Base-by-base conservation (phyloP, 2,888 invertebrate genomes). In the Caenorhabditis auriculariae region DNA sequence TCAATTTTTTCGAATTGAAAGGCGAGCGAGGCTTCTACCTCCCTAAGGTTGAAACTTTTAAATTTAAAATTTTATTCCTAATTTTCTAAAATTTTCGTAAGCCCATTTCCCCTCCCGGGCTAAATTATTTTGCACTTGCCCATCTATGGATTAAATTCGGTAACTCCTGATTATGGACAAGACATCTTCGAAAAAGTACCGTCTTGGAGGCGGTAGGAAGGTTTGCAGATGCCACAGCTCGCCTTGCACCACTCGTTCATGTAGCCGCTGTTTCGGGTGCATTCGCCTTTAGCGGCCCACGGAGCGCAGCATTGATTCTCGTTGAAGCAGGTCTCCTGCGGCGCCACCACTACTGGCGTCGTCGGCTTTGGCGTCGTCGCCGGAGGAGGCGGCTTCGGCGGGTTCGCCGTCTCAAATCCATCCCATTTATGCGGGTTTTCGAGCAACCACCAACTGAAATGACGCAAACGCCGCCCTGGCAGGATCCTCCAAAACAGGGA, bases 231-330 rank as follows among this genome's bases (percentile, higher is more conserved):
- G 17, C 55, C 45, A 60, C 77, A 77, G 0, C 72, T 70, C 3
- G 77, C 76, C 29, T 74, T 75, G 50, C 76, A 77, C 63, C 61
- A 66, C 1, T 63, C 63, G 27, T 60, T 59, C 67, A 67, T 70
- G 38, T 67, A 70, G 19, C 65, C 63, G 7, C 66, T 66, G 48
- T 77, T 77, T 43, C 59, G 49, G 9, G 54, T 45, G 52, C 77
- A 77, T 50, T 77, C 76, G 26, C 77, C 75, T 19, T 55, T 55
- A 12, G 52, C 50, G 21, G 72, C 49, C 77, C 77, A 77, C 43
- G 60, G 56, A 24, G 54, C 51, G 54, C 77, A 77, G 41, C 77
- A 77, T 49, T 77, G 60, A 54, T 77, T 66, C 52, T 76, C 77
- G 50, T 77, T 77, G 66, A 61, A 77, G 49, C 77, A 77, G 7